Evolutionary conservation across 2,888 invertebrate species (phyloP), one percentile per base, ranked within the genome.

Genomic region (Nomada hirtipes): DNA sequence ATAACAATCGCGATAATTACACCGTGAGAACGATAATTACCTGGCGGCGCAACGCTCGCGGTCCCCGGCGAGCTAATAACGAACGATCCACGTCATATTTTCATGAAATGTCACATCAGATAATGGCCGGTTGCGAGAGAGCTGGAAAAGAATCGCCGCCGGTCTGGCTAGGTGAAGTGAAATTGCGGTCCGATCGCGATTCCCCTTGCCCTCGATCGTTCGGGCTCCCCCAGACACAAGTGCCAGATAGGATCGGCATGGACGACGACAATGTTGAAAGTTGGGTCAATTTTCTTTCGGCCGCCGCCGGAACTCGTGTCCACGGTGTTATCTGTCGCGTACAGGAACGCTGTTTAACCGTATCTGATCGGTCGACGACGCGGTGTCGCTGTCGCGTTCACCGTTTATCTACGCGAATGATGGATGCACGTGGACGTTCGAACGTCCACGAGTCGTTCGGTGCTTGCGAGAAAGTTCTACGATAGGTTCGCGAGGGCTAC

Each of bases 1-100:
- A 91, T 92, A 92, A 92, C 89, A 88, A 92, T 92, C 92, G 88
- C 88, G 90, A 91, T 91, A 92, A 92, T 92, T 92, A 90, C 87
- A 89, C 89, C 91, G 90, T 89, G 91, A 88, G 90, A 91, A 91
- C 88, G 90, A 90, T 90, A 91, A 92, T 92, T 91, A 90, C 87
- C 85, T 75, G 83, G 84, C 78, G 85, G 83, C 83, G 82, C 76
- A 47, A 76, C 74, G 85, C 76, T 61, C 74, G 64, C 73, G 73
- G 77, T 7, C 36, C 67, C 77, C 59, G 72, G 76, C 74, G 78
- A 61, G 61, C 83, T 82, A 85, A 87, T 88, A 87, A 89, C 82
- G 84, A 89, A 88, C 82, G 77, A 83, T 71, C 84, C 83, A 78
- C 89, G 88, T 91, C 90, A 89, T 89, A 91, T 90, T 91, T 91